A percentile compares a stretch with the other conserved stretches of the same genome.
phyloP scores from a whole-genome alignment of 2,113 vertebrate species.

The Anser brachyrhynchus region DNA sequence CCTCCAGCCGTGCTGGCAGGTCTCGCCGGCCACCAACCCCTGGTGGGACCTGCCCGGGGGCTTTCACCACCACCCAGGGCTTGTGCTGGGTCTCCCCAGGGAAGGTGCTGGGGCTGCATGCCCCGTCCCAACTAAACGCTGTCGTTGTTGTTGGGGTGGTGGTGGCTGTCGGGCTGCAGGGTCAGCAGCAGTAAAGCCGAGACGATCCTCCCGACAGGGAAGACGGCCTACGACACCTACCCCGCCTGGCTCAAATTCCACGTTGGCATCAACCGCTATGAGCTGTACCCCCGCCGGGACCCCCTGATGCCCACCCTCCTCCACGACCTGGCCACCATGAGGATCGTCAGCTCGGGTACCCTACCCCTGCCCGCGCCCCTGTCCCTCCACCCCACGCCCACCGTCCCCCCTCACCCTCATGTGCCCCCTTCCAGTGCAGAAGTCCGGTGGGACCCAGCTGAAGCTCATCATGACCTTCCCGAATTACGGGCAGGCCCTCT shows the following conservation, averaged over 20 bases:
- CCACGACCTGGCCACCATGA: slow-evolving; percentile 72
- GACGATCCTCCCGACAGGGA: slow-evolving; percentile 71
- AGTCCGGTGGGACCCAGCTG: slow-evolving; percentile 80
- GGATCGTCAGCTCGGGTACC: slow-evolving; percentile 76
- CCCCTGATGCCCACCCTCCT: slow-evolving; percentile 66
- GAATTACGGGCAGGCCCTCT: slow-evolving; percentile 81
- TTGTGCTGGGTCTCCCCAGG: not conserved
- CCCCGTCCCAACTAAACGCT: not conserved
- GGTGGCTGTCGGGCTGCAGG: slow-evolving; percentile 68
- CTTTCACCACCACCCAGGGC: not conserved
- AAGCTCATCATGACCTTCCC: slow-evolving; percentile 82
- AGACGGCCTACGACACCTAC: slow-evolving; percentile 65
- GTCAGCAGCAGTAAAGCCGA: slow-evolving; percentile 72
- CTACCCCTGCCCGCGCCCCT: rapidly evolving
- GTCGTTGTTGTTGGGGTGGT: slow-evolving; percentile 28
- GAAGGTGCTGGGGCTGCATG: rapidly evolving
- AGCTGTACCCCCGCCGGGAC: slow-evolving; percentile 78
- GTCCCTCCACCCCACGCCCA: rapidly evolving
- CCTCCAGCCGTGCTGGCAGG: rapidly evolving
- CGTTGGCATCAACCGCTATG: slow-evolving; percentile 81
- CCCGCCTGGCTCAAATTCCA: slow-evolving; percentile 82
- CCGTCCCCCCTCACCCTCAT: not conserved
- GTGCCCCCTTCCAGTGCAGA: slow-evolving; percentile 76
- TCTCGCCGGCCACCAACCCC: not conserved
- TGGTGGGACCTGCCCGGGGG: not conserved